These are phyloP conservation scores for Anastrepha obliqua DNA, from an alignment of 1,140 invertebrate species.

Conservation along the genomic window DNA sequence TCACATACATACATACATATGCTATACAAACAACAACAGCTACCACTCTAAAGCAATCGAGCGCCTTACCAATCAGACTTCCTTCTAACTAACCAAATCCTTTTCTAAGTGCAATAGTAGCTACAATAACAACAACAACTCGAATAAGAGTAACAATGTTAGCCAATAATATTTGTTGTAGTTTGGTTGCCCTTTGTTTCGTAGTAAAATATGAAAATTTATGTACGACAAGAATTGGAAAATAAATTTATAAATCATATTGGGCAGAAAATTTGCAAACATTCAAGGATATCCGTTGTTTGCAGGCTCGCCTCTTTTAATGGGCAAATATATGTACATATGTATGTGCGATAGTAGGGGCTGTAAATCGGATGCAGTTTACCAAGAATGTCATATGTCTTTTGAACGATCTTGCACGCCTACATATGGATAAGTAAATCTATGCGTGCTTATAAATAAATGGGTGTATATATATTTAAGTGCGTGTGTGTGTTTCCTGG, in stretches of 20 bases:
- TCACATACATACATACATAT: too few relatives aligned
- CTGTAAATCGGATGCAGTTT: background rate
- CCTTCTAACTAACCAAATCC: background rate
- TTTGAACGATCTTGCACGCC: background rate
- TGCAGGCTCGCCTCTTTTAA: background rate
- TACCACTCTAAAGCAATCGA: background rate
- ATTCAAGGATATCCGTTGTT: conserved; percentile 72
- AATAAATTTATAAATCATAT: conserved; percentile 75
- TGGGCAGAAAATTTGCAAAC: conserved; percentile 73
- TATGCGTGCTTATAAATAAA: background rate
- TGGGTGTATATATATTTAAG: too few relatives aligned
- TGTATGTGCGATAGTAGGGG: background rate
- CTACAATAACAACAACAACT: background rate
- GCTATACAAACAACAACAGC: background rate
- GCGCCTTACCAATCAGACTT: background rate
- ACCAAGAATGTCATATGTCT: conserved; percentile 29
- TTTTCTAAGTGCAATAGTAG: background rate
- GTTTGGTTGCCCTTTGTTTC: conserved; percentile 14
- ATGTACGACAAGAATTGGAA: conserved; percentile 74
- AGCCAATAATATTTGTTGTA: background rate
- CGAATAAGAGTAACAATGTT: background rate
- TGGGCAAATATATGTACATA: background rate
- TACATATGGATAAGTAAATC: background rate
- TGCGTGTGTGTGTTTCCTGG: background rate
- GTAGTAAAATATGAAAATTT: conserved; percentile 72